Percentiles rank a stretch among this genome's conserved stretches.
phyloP scores from a whole-genome alignment of 2,888 invertebrate genomes.

The Ornithoptera priamus region DNA sequence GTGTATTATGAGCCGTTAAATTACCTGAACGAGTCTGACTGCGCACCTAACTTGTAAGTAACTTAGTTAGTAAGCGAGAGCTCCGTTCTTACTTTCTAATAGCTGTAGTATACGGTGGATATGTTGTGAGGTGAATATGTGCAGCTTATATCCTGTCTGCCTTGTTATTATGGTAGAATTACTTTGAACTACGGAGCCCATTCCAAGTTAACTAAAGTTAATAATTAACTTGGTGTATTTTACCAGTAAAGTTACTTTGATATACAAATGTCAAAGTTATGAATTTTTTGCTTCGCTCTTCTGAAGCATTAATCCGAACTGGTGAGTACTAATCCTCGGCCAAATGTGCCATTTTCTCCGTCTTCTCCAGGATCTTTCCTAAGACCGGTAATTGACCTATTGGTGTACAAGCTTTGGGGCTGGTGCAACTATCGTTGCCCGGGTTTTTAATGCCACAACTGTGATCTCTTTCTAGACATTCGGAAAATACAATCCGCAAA shows the following conservation, averaged over 20 bases:
- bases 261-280: too few species aligned
- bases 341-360: too few species aligned
- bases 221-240: background rate
- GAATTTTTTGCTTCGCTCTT: too few species aligned
- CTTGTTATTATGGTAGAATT: background rate
- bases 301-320: too few species aligned
- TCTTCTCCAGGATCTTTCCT: too few species aligned
- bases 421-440: too few species aligned
- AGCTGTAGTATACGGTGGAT: conserved; percentile 1
- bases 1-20: conserved; percentile 52
- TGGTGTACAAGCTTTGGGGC: too few species aligned
- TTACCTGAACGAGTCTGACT: conserved; percentile 45
- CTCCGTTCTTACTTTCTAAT: conserved; percentile 42
- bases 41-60: conserved; percentile 43
- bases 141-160: background rate
- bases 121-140: background rate
- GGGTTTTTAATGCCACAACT: too few species aligned
- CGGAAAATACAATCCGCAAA: too few species aligned
- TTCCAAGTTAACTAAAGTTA: background rate
- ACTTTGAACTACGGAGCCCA: background rate
- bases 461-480: too few species aligned
- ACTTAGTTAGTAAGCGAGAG: conserved; percentile 53
- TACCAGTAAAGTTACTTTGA: background rate
- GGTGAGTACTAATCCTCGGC: too few species aligned
- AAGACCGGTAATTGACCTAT: too few species aligned